phyloP scores from a whole-genome alignment of 2,797 vertebrate species.

The Notolabrus celidotus region DNA sequence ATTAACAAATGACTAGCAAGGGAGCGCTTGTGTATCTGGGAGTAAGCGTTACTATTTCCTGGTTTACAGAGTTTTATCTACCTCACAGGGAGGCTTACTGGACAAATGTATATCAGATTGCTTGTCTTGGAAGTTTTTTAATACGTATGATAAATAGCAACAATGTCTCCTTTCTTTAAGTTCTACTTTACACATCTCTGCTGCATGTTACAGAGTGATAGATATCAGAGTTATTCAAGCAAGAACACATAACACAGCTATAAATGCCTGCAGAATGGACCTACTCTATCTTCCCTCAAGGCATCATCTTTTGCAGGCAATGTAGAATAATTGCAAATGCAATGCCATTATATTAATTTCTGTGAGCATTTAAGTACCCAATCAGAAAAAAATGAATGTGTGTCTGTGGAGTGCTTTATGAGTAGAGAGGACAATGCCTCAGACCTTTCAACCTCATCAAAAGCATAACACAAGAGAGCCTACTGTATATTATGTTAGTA shows the following conservation, averaged over 20 bases:
- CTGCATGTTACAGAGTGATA: slow-evolving; percentile 1
- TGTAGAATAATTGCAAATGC: slow-evolving; percentile 41
- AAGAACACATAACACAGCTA: neutral
- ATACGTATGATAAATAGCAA: slow-evolving; percentile 16
- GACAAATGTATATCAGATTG: slow-evolving; percentile 48
- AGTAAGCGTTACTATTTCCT: slow-evolving; percentile 31
- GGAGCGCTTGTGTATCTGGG: slow-evolving; percentile 50
- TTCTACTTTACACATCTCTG: slow-evolving; percentile 13
- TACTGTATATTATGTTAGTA: slow-evolving; percentile 21
- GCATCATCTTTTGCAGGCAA: slow-evolving; percentile 24
- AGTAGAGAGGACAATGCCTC: slow-evolving; percentile 17
- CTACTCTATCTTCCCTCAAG: slow-evolving; percentile 10
- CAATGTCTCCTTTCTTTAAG: slow-evolving; percentile 3
- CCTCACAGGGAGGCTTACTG: slow-evolving; percentile 29
- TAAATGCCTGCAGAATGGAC: slow-evolving; percentile 23
- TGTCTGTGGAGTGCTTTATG: slow-evolving; percentile 30
- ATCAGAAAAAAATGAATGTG: slow-evolving; percentile 35
- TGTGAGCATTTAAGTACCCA: slow-evolving; percentile 25
- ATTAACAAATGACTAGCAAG: slow-evolving; percentile 55
- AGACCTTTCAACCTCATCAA: slow-evolving; percentile 27
- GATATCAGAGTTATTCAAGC: slow-evolving; percentile 12
- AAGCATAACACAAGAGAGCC: slow-evolving; percentile 8
- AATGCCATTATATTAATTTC: slow-evolving; percentile 29
- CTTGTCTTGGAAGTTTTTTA: slow-evolving; percentile 25
- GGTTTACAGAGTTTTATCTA: slow-evolving; percentile 20